A percentile compares a stretch with the other conserved stretches of the same genome.
Evolutionary conservation across 2,113 vertebrate species (phyloP).

Genomic region (Neopipo cinnamomea): DNA sequence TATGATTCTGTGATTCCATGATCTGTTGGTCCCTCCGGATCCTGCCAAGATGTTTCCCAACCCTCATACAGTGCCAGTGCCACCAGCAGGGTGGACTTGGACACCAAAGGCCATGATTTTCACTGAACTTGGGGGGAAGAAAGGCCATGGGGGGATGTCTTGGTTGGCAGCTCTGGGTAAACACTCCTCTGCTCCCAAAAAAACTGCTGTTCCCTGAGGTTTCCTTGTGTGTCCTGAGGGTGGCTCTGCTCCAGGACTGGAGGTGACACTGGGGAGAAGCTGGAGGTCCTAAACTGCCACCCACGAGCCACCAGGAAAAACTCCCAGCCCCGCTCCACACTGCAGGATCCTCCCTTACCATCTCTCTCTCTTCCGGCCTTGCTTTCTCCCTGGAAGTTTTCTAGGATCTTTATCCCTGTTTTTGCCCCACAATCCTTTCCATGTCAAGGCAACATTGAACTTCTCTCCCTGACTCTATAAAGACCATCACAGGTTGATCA

Average conservation of each 20-base stretch:
- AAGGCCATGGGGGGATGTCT: neutral
- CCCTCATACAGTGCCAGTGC: fast-evolving
- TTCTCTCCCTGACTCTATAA: fast-evolving
- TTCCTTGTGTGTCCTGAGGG: fast-evolving
- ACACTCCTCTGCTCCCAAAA: neutral
- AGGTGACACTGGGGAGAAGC: neutral
- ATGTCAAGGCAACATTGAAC: neutral
- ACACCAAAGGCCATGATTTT: neutral
- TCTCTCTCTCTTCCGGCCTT: neutral
- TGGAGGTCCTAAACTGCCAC: neutral
- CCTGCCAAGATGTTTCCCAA: neutral
- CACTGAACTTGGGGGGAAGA: neutral
- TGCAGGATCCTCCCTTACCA: neutral
- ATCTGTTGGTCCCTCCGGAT: neutral
- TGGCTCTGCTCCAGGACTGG: neutral
- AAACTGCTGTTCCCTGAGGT: fast-evolving
- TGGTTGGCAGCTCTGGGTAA: neutral
- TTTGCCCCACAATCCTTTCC: neutral
- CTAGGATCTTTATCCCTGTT: neutral
- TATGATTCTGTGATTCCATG: neutral
- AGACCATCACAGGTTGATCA: neutral
- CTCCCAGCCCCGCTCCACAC: neutral
- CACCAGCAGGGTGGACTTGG: neutral
- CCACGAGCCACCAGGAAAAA: neutral
- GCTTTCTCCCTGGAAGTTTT: neutral